These are phyloP conservation scores for Pseudonaja textilis DNA, from an alignment of 2,113 vertebrate genomes.

Conservation along the genomic window DNA sequence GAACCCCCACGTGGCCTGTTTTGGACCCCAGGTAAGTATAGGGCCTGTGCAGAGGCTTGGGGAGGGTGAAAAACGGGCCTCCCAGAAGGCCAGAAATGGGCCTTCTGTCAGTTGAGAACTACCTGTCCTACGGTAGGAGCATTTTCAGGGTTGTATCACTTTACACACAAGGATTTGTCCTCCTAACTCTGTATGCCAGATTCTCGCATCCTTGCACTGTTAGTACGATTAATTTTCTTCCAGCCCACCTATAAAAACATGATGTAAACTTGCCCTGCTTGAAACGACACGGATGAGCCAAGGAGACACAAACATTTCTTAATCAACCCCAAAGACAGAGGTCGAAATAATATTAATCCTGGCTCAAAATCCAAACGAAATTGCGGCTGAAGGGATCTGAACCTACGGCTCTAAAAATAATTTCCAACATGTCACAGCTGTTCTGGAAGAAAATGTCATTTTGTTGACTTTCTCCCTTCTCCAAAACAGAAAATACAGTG, in stretches of 20 bases:
- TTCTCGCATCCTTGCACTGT: background rate
- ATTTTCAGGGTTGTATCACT: background rate
- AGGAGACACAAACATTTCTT: background rate
- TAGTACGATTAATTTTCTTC: background rate
- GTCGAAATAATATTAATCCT: background rate
- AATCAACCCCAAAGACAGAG: background rate
- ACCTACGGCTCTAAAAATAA: background rate
- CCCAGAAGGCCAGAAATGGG: too few relatives aligned
- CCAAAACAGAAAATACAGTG: conserved; percentile 15
- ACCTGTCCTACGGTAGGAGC: too few relatives aligned
- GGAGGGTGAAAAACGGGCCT: too few relatives aligned
- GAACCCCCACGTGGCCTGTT: too few relatives aligned
- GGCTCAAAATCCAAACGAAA: background rate
- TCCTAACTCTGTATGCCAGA: too few relatives aligned
- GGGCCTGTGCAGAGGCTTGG: too few relatives aligned
- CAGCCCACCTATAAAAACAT: background rate
- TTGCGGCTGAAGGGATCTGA: background rate
- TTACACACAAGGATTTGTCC: background rate
- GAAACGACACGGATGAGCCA: background rate
- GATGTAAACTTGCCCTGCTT: background rate
- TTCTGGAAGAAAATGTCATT: background rate
- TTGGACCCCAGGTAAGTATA: too few relatives aligned
- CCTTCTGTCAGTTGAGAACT: too few relatives aligned
- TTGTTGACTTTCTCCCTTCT: background rate
- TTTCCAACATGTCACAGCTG: background rate